Conservation (phyloP, 30 jellyfish, hydroid and myxozoan genomes). For the Aurelia aurita complex sp. Pacific region DNA sequence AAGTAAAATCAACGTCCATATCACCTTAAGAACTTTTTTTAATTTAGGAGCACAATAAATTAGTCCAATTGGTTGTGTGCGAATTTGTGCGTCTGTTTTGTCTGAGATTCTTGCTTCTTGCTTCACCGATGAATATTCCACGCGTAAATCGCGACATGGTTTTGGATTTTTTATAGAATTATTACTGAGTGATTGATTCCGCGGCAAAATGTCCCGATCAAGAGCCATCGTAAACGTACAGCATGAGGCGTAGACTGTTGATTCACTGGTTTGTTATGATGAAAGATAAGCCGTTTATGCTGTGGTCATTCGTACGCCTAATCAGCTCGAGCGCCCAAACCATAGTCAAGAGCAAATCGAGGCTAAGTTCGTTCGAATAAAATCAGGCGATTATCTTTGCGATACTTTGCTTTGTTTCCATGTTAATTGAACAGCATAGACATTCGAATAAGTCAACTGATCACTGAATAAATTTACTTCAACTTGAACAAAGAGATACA, state of each 20-base stretch:
- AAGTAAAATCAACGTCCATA: slow-evolving; percentile 54
- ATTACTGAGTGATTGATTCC: slow-evolving; percentile 61
- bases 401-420: slow-evolving; percentile 64
- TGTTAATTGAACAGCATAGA: slow-evolving; percentile 74
- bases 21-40: slow-evolving; percentile 33
- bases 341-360: not conserved
- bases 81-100: slow-evolving; percentile 64
- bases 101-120: slow-evolving; percentile 63
- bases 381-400: slow-evolving; percentile 60
- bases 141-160: slow-evolving; percentile 57
- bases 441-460: slow-evolving; percentile 54
- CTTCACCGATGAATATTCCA: slow-evolving; percentile 63
- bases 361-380: slow-evolving; percentile 19
- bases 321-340: not conserved
- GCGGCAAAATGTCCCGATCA: slow-evolving; percentile 57
- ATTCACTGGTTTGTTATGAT: too few relatives aligned
- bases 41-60: slow-evolving; percentile 69
- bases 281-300: not conserved
- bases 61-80: slow-evolving; percentile 74
- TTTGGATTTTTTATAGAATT: slow-evolving; percentile 56
- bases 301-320: not conserved
- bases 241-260: too few relatives aligned
- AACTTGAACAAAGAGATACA: slow-evolving; percentile 53
- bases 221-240: slow-evolving; percentile 32
- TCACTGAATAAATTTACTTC: slow-evolving; percentile 6